These are phyloP conservation scores for Agrilus mali DNA, from an alignment of 2,888 invertebrate species.

Conservation along the genomic window DNA sequence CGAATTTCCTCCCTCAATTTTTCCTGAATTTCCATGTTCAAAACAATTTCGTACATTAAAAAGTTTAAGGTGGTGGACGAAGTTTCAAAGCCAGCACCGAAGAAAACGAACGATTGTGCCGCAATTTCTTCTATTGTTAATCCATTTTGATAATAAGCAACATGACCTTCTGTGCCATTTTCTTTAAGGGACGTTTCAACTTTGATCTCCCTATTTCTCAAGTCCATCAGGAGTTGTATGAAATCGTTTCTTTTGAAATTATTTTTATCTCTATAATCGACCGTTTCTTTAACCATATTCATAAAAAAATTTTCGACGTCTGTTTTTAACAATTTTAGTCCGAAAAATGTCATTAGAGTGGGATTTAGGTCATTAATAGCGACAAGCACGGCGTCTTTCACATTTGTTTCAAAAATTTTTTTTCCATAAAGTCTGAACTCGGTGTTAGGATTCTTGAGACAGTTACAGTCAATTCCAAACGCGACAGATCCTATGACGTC, in stretches of 20 bases:
- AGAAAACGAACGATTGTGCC: slow-evolving; percentile 34
- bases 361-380: slow-evolving; percentile 22
- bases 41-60: slow-evolving; percentile 30
- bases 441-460: slow-evolving; percentile 30
- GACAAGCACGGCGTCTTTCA: background rate
- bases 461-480: slow-evolving; percentile 30
- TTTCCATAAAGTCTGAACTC: slow-evolving; percentile 23
- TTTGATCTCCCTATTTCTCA: slow-evolving; percentile 9
- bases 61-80: slow-evolving; percentile 33
- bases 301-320: slow-evolving; percentile 19
- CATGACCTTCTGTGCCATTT: background rate
- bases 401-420: slow-evolving; percentile 14
- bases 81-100: slow-evolving; percentile 38
- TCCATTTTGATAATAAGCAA: slow-evolving; percentile 2
- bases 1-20: slow-evolving; percentile 32
- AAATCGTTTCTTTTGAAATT: slow-evolving; percentile 25
- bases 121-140: slow-evolving; percentile 20
- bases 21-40: slow-evolving; percentile 31
- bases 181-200: background rate
- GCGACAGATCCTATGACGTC: slow-evolving; percentile 30
- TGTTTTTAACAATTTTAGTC: slow-evolving; percentile 12
- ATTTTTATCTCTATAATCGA: slow-evolving; percentile 17
- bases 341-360: slow-evolving; percentile 25
- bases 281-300: slow-evolving; percentile 17
- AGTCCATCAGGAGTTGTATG: slow-evolving; percentile 26